A percentile compares a stretch with the other conserved stretches of the same genome.
Conservation (phyloP, 2,888 invertebrate species). For the Platycheirus albimanus region DNA sequence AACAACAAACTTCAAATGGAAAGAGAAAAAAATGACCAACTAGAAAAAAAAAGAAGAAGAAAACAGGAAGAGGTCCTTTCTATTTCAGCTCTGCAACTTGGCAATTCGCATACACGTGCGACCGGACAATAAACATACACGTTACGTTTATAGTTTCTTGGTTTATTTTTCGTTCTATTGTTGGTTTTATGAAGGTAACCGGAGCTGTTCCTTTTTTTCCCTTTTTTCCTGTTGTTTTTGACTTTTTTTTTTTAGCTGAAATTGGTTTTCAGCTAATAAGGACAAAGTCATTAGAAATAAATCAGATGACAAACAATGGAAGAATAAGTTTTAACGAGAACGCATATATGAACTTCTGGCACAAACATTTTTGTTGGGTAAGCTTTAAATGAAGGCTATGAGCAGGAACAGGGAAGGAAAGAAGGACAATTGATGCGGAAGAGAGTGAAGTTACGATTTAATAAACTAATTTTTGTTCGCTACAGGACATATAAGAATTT, state of each 20-base stretch:
- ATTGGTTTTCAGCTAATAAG: conserved; percentile 77
- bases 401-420: not conserved
- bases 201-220: conserved; percentile 36
- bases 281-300: conserved; percentile 77
- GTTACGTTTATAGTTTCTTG: conserved; percentile 15
- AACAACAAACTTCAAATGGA: conserved; percentile 69
- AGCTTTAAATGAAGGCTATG: not conserved
- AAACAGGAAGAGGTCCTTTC: conserved; percentile 35
- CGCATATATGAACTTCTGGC: conserved; percentile 31
- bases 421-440: conserved; percentile 52
- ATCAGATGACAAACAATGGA: conserved; percentile 76
- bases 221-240: conserved; percentile 31
- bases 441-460: conserved; percentile 62
- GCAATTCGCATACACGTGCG: conserved; percentile 63
- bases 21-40: conserved; percentile 59
- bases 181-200: conserved; percentile 19
- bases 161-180: conserved; percentile 54
- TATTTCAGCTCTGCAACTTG: conserved; percentile 47
- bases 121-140: conserved; percentile 34
- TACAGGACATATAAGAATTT: conserved; percentile 34
- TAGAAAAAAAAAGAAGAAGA: conserved; percentile 6
- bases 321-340: conserved; percentile 65
- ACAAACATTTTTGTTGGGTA: conserved; percentile 13
- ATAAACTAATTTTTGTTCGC: conserved; percentile 29
- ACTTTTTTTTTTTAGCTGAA: conserved; percentile 72